Evolutionary conservation across 2,797 vertebrate species (phyloP), one percentile per base, ranked within the genome.

Genomic region (Falco concolor): DNA sequence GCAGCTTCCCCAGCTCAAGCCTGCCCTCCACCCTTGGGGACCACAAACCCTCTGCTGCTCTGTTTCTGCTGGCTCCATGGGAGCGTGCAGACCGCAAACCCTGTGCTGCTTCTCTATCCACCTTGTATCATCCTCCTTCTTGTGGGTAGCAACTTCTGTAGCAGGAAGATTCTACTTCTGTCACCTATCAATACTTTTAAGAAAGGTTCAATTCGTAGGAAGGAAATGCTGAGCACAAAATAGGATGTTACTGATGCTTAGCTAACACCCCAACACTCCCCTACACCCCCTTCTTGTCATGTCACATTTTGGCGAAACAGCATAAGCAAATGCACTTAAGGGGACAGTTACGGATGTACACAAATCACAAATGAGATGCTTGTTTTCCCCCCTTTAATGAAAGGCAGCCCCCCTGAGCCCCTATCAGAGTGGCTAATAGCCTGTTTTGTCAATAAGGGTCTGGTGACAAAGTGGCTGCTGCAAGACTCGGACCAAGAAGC

Each of bases 31-130:
- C 13, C 17, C n/a, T 13, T 21, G 28, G 36, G 38, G 22, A 87
- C 52, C 75, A 50, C 49, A 87, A 92, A 56, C n/a, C 28, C 61
- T 73, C 32, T 50, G 23, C 64, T 77, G 81, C 64, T 52, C 24
- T 47, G 21, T 65, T 70, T 57, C 75, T 80, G 45, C 34, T 68
- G 57, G 44, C 34, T 88, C 74, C 13, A 3, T 1, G 2, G 50
- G n/a, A 40, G 32, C 2, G 2, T 21, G 21, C 22, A 73, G 38
- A 42, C 20, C 2, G 3, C 10, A 72, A 44, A 52, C 8, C 25
- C n/a, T 40, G 18, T 0, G 2, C 44, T 28, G 30, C 64, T 82
- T 54, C 78, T 63, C 24, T 32, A 57, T 22, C 59, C 0, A 0
- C 59, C n/a, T 24, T 13, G 4, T 27, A 14, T 13, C 27, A 20